Evolutionary conservation across 2,888 invertebrate genomes (phyloP).

Genomic region (Pterobdella sp.): DNA sequence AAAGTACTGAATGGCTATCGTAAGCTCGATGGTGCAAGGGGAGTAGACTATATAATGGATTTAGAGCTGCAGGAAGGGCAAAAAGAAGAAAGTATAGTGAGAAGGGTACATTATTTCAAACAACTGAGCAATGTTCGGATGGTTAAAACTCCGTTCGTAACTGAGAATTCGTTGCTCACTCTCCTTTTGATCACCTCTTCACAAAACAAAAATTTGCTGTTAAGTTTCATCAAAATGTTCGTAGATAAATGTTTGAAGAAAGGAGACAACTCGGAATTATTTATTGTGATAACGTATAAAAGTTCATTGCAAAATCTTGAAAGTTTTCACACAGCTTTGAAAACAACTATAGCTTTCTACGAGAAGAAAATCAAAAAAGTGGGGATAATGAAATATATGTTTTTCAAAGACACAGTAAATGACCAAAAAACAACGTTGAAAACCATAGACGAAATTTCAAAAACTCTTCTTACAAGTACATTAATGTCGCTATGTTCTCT

Average conservation of each 20-base stretch:
- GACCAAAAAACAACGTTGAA: constrained; percentile 40
- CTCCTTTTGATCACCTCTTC: constrained; percentile 66
- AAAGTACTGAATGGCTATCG: constrained; percentile 62
- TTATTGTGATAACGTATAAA: constrained; percentile 61
- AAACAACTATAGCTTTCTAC: constrained; percentile 59
- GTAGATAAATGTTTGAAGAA: constrained; percentile 65
- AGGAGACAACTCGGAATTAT: constrained; percentile 69
- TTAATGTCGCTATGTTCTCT: constrained; percentile 43
- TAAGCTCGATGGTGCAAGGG: constrained; percentile 72
- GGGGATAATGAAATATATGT: constrained; percentile 57
- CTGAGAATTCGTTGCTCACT: constrained; percentile 76
- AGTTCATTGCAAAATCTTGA: constrained; percentile 30
- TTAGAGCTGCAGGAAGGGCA: constrained; percentile 44
- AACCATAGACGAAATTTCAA: constrained; percentile 62
- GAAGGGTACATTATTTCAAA: constrained; percentile 70
- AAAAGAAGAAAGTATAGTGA: constrained; percentile 37
- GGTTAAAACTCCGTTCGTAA: constrained; percentile 85
- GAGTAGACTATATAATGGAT: constrained; percentile 76
- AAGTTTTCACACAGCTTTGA: constrained; percentile 58
- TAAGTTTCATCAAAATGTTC: constrained; percentile 66
- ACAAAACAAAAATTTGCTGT: constrained; percentile 54
- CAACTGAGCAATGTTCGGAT: constrained; percentile 79
- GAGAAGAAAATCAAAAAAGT: constrained; percentile 63
- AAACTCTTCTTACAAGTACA: constrained; percentile 63
- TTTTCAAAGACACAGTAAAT: constrained; percentile 40